Evolutionary conservation across 2,888 invertebrate genomes (phyloP).

Genomic region (Horisme vitalbata): DNA sequence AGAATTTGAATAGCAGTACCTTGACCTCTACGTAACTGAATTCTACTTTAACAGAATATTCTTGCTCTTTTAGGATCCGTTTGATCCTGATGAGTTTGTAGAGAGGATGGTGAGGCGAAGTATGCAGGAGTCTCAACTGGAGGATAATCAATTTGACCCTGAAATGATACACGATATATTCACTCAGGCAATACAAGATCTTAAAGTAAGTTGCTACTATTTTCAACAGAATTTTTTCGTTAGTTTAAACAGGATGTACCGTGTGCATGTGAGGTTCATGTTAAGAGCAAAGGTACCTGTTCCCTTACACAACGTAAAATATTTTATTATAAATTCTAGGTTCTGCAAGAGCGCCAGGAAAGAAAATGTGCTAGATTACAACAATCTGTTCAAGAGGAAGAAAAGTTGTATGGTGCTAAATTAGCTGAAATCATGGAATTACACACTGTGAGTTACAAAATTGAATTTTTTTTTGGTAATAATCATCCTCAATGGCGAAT

Average conservation of each 20-base stretch:
- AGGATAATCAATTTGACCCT: slow-evolving; percentile 89
- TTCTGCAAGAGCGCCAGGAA: slow-evolving; percentile 92
- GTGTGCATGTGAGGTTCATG: too few species aligned
- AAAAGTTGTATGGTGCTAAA: slow-evolving; percentile 91
- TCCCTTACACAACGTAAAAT: too few species aligned
- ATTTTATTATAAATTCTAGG: slow-evolving; percentile 53
- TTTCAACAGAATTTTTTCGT: not conserved
- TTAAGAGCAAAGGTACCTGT: too few species aligned
- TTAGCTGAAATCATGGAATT: slow-evolving; percentile 92
- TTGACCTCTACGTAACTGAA: too few species aligned
- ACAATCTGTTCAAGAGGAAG: slow-evolving; percentile 91
- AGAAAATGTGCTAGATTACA: slow-evolving; percentile 93
- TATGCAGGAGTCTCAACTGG: slow-evolving; percentile 88
- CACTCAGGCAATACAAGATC: slow-evolving; percentile 94
- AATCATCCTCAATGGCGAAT: not conserved
- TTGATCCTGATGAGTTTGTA: slow-evolving; percentile 98
- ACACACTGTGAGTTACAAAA: slow-evolving; percentile 85
- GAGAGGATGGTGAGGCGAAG: slow-evolving; percentile 98
- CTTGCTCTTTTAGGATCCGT: slow-evolving; percentile 90
- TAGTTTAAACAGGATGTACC: not conserved
- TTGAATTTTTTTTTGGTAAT: not conserved
- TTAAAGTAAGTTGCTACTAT: slow-evolving; percentile 62
- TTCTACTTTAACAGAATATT: not conserved
- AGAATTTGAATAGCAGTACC: too few species aligned
- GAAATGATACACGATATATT: slow-evolving; percentile 95